Evolutionary conservation across 2,113 vertebrate genomes (phyloP).

Genomic region (Microtus ochrogaster): DNA sequence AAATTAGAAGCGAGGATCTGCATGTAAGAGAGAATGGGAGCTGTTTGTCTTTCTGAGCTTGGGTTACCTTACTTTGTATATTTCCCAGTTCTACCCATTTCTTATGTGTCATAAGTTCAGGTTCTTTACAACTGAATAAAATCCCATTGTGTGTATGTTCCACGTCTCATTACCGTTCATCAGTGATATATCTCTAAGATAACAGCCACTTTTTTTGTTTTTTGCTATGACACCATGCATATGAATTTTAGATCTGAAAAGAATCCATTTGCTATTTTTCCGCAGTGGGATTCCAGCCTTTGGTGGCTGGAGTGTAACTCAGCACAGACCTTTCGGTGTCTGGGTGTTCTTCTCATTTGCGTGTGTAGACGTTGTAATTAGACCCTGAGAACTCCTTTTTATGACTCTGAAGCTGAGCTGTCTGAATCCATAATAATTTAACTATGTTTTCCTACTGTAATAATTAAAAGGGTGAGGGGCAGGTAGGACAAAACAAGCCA

Average conservation of each 20-base stretch:
- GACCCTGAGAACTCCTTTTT: constrained; percentile 6
- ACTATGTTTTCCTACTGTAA: neutral
- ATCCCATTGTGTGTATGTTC: neutral
- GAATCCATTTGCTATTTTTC: neutral
- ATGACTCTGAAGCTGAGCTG: neutral
- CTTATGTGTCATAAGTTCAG: neutral
- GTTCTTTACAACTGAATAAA: neutral
- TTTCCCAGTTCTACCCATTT: neutral
- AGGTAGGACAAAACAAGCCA: neutral
- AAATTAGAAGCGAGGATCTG: neutral
- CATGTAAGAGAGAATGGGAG: neutral
- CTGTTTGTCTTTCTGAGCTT: neutral
- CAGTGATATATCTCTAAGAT: neutral
- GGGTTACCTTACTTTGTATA: neutral
- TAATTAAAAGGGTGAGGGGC: neutral
- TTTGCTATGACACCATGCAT: neutral
- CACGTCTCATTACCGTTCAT: neutral
- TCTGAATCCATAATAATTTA: constrained; percentile 30
- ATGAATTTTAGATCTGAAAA: neutral
- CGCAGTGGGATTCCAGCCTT: neutral
- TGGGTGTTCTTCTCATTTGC: neutral
- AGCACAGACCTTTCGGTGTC: neutral
- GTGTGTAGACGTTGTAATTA: neutral
- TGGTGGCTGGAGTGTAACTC: neutral
- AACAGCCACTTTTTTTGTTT: neutral